phyloP scores from a whole-genome alignment of 2,113 vertebrate genomes.

The Eudorcas thomsonii region DNA sequence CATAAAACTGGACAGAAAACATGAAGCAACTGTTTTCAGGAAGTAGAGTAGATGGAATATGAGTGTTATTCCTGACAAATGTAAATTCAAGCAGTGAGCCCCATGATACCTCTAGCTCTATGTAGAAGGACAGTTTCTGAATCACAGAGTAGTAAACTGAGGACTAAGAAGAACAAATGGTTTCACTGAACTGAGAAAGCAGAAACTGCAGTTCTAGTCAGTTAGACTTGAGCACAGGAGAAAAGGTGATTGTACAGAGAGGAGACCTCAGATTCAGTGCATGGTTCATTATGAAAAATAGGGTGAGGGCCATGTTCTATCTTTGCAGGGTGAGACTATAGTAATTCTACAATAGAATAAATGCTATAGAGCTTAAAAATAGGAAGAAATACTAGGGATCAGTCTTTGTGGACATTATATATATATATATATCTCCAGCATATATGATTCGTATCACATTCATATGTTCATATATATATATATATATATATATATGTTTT shows the following conservation, averaged over 20 bases:
- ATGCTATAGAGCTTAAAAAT: background rate
- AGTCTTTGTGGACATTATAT: background rate
- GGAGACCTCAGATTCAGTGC: background rate
- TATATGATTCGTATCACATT: background rate
- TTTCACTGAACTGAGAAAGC: background rate
- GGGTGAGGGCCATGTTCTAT: rapidly evolving
- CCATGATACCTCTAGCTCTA: background rate
- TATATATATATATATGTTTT: background rate
- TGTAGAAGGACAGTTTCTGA: background rate
- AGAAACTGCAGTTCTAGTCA: background rate
- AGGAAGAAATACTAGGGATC: background rate
- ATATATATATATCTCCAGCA: background rate
- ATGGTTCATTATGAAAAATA: background rate
- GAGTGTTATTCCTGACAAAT: background rate
- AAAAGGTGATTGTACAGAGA: background rate
- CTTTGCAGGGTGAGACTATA: background rate
- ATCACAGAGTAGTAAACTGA: background rate
- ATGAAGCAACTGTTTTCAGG: background rate
- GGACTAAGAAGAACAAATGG: background rate
- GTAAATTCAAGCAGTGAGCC: background rate
- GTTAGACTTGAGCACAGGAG: rapidly evolving
- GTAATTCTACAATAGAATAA: background rate
- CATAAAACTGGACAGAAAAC: background rate
- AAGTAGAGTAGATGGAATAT: background rate
- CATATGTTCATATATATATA: background rate